Evolutionary conservation across 2,113 vertebrate genomes (phyloP).

Genomic region (Trogon melanurus): DNA sequence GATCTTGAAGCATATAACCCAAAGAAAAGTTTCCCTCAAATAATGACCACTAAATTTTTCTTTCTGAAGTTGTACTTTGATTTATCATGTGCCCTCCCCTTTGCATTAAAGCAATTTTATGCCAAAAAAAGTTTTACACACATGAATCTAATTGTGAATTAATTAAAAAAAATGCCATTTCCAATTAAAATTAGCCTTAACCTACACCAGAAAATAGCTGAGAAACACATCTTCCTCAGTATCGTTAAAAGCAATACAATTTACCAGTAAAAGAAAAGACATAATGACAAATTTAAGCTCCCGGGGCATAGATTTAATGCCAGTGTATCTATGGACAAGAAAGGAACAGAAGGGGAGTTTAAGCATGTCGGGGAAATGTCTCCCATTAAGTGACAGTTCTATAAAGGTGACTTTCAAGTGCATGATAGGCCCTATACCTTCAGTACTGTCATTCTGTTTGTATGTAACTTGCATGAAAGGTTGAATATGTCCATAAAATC

Average conservation of each 20-base stretch:
- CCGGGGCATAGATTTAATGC: not conserved
- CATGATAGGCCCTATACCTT: not conserved
- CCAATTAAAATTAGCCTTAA: not conserved
- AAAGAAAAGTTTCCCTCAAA: not conserved
- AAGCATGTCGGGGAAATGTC: not conserved
- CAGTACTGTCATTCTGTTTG: not conserved
- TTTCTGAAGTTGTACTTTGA: not conserved
- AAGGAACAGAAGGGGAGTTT: not conserved
- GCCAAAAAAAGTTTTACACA: not conserved
- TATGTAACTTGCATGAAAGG: not conserved
- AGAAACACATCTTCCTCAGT: not conserved
- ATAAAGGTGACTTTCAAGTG: not conserved
- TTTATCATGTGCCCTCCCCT: not conserved
- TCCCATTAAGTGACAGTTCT: not conserved
- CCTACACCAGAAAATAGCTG: not conserved
- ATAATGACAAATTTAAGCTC: not conserved
- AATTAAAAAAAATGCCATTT: not conserved
- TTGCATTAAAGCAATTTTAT: not conserved
- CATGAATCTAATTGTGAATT: not conserved
- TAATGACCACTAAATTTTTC: not conserved
- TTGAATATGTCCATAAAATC: not conserved
- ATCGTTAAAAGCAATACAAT: not conserved
- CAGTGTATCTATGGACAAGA: not conserved
- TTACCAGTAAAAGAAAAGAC: not conserved
- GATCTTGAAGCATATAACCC: not conserved